Base-by-base conservation (phyloP, 2,888 invertebrate genomes). In the Frankliniella intonsa region DNA sequence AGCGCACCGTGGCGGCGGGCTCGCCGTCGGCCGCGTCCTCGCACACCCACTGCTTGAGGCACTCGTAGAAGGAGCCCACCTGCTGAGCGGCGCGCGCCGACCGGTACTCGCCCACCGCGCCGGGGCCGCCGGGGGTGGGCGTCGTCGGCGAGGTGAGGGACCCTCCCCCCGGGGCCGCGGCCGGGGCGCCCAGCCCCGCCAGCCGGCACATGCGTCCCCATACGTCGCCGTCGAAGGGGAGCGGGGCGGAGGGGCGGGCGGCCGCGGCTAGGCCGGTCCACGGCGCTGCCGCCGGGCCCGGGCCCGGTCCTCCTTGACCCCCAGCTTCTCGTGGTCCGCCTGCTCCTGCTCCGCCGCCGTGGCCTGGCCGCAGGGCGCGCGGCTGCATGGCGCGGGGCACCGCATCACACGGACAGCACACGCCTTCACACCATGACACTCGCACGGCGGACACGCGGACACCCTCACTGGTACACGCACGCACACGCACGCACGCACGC, bases 171-270 rank as follows among this genome's bases (percentile, higher is more conserved):
- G 49, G 80, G 83, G 79, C 50, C 81, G 80, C 25, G 81, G 25
- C 22, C n/a, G 25, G 80, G 81, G 81, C 81, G 69, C 79, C 81
- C 79, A 17, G 25, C 81, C 25, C 50, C 81, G 69, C 80, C 12
- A 69, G 81, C 2, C 80, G 50, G 82, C 76, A 82, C 51, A 83
- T 80, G n/a, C 76, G 49, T n/a, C 80, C 65, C n/a, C 82, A 81
- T 50, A 83, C 80, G 17, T 62, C 80, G 69, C 25, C 69, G 69
- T 80, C 80, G 79, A 38, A 81, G 76, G 80, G 19, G 55, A 55
- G 82, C 50, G 49, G 55, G 55, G 51, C 14, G 80, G 62, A 49
- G 79, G 80, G 25, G 80, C 55, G 69, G 50, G 49, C 27, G 55
- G 27, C 25, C 38, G 50, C 55, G 69, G 14, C 17, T 25, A 62